Evolutionary conservation across 2,888 invertebrate genomes (phyloP), one percentile per base, ranked within the genome.

Genomic region (Lithophane leautieri): DNA sequence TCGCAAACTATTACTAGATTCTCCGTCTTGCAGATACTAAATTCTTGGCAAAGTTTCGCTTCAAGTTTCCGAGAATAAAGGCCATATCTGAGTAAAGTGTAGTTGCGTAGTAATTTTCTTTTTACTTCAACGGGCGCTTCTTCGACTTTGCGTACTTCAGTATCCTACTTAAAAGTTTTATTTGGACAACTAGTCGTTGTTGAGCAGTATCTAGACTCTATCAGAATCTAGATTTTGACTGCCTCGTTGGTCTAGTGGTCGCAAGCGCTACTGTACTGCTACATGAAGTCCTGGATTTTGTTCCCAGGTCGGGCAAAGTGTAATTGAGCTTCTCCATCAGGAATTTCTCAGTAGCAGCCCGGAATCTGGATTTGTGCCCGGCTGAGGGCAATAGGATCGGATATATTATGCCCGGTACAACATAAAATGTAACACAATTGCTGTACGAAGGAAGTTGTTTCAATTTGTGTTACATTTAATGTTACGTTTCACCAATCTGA

Each of bases 21-120:
- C 60, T 60, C 14, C 58, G 44, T 58, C 42, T 79, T 65, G 70
- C 40, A 75, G 60, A 70, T 54, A 56, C 54, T 28, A 74, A 63
- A 82, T 79, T 70, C 67, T 71, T 83, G 56, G 65, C 65, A 34
- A 67, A 65, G 69, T 79, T 75, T 66, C 61, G 52, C 47, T 83
- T n/a, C 16, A 54, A 63, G 61, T 75, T 73, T 79, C 63, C 47
- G n/a, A 65, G 65, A 83, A 74, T 73, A 74, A 56, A 44, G 34
- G 34, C 34, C 47, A 72, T 72, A 65, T 68, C 65, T 63, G 25
- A 66, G 28, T 44, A 28, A 66, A 66, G 76, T 54, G 12, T 50
- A 50, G 65, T 76, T 60, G 65, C 65, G 69, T 58, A 52, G 25
- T 67, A 52, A 82, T 78, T 77, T 65, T 60, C 76, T 56, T 81